phyloP scores from a whole-genome alignment of 2,888 invertebrate species.

The Onthophagus sagittarius region DNA sequence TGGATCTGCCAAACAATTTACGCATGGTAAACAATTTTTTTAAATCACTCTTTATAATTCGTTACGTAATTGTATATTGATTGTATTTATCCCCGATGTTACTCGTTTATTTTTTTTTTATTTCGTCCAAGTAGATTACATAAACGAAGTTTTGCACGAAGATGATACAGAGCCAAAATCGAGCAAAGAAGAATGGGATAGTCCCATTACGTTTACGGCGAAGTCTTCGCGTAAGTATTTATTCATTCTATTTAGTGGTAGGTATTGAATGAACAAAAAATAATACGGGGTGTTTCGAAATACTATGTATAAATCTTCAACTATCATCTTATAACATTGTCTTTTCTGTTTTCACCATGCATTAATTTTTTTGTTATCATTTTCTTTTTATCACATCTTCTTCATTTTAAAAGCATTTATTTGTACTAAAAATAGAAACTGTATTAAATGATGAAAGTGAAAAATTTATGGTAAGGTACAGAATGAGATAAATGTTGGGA shows the following conservation, averaged over 20 bases:
- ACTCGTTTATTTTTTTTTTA: slow-evolving; percentile 12
- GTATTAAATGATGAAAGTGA: too few species aligned
- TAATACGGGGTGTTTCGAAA: background rate
- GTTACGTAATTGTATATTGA: background rate
- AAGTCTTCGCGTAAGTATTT: slow-evolving; percentile 77
- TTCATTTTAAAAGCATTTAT: too few species aligned
- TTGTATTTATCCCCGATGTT: background rate
- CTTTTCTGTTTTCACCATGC: too few species aligned
- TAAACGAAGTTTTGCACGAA: slow-evolving; percentile 77
- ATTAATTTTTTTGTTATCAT: too few species aligned
- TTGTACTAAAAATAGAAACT: too few species aligned
- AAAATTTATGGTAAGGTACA: too few species aligned
- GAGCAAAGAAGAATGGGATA: slow-evolving; percentile 72
- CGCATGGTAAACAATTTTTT: slow-evolving; percentile 64
- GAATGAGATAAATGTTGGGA: too few species aligned
- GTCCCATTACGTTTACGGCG: slow-evolving; percentile 86
- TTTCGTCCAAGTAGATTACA: slow-evolving; percentile 62
- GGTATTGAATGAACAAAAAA: background rate
- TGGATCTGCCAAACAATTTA: slow-evolving; percentile 81
- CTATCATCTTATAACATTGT: too few species aligned
- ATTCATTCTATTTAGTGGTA: background rate
- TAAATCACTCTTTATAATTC: background rate
- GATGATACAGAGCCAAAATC: slow-evolving; percentile 55
- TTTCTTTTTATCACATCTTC: too few species aligned
- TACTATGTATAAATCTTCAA: too few species aligned